Conservation (phyloP, 2,888 invertebrate genomes). For the Tetanocera ferruginea region DNA sequence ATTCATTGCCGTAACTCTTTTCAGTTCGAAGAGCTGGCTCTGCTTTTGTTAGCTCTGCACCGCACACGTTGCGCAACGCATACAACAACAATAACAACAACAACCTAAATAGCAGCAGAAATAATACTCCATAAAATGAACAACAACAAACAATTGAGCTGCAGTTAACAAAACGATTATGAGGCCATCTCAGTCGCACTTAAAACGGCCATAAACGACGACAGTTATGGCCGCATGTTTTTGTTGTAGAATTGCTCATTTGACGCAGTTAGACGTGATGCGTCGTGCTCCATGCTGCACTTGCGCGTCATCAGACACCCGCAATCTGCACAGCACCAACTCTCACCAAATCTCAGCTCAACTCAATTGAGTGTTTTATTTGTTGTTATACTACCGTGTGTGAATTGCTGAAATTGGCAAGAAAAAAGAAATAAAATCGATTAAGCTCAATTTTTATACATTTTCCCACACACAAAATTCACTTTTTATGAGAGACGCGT, state of each 20-base stretch:
- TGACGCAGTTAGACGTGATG: neutral
- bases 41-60: no score
- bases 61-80: no score
- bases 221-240: constrained; percentile 60
- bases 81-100: constrained; percentile 6
- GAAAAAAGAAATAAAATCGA: constrained; percentile 55
- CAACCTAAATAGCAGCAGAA: neutral
- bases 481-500: constrained; percentile 43
- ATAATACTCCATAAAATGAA: constrained; percentile 42
- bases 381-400: constrained; percentile 19
- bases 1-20: no score
- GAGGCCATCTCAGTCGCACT: constrained; percentile 70
- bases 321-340: constrained; percentile 36
- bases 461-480: constrained; percentile 55
- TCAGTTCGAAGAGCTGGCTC: no score
- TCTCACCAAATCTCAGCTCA: constrained; percentile 47
- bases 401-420: constrained; percentile 29
- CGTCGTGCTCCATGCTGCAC: constrained; percentile 14
- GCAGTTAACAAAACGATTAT: constrained; percentile 68
- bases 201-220: constrained; percentile 68
- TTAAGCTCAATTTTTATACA: constrained; percentile 60
- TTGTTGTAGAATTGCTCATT: constrained; percentile 29
- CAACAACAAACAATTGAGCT: constrained; percentile 59
- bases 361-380: constrained; percentile 44
- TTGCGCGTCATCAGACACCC: constrained; percentile 40